These are phyloP conservation scores for Anoplius nigerrimus DNA, from an alignment of 2,888 invertebrate genomes.

Conservation along the genomic window DNA sequence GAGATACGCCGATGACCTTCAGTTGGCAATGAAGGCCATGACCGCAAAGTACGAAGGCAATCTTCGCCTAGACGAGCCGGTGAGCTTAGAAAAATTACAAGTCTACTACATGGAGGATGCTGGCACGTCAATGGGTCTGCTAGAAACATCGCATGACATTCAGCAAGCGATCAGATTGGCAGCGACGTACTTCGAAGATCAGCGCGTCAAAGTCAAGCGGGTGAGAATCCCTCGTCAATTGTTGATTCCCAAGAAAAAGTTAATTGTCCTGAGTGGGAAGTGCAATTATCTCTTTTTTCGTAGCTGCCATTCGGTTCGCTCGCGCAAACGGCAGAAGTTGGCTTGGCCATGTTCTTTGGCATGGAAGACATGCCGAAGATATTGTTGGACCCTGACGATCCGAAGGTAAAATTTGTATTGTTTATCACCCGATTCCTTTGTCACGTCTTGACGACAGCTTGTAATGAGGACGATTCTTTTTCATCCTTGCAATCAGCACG, in stretches of 20 bases:
- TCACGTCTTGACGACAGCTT: background rate
- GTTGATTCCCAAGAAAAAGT: too few species aligned
- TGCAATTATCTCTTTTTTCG: background rate
- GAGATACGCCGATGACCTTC: constrained; percentile 86
- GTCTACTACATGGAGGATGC: constrained; percentile 82
- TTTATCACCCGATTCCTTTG: background rate
- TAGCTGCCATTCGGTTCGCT: constrained; percentile 74
- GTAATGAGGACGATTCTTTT: background rate
- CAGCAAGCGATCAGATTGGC: constrained; percentile 76
- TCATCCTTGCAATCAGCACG: constrained; percentile 54
- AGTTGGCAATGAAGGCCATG: constrained; percentile 81
- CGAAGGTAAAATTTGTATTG: constrained; percentile 72
- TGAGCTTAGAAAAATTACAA: constrained; percentile 76
- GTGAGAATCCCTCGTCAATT: constrained; percentile 59
- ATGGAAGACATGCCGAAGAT: constrained; percentile 78
- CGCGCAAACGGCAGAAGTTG: constrained; percentile 77
- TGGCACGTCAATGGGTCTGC: constrained; percentile 76
- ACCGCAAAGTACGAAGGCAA: constrained; percentile 74
- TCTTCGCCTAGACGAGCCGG: constrained; percentile 77
- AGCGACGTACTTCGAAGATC: constrained; percentile 76
- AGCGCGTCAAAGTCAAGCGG: constrained; percentile 73
- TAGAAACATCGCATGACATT: constrained; percentile 77
- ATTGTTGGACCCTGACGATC: constrained; percentile 76
- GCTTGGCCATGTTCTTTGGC: constrained; percentile 76
- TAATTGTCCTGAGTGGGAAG: too few species aligned